Evolutionary conservation across 1,140 invertebrate genomes (phyloP), one percentile per base, ranked within the genome.

Genomic region (Drosophila hydei): DNA sequence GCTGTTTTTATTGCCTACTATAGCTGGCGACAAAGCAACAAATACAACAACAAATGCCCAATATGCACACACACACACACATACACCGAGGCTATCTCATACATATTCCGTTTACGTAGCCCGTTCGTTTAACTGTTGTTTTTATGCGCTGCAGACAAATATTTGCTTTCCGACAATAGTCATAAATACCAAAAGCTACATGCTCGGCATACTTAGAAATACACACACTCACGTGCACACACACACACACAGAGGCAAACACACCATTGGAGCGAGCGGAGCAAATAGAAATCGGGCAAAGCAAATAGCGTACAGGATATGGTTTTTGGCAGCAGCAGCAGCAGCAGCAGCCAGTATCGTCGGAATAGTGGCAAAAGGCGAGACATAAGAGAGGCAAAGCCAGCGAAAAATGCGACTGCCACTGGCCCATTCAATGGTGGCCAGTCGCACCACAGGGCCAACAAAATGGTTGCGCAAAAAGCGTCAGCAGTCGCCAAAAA

Each of bases 171-270:
- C 89, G 89, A 91, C 89, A 91, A 91, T 91, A 91, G 89, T 91
- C 89, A 91, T 91, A 91, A 91, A 91, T 91, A 91, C 89, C 89
- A 91, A 91, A 91, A 91, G 89, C 89, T 91, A 91, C 89, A 91
- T 91, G 89, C 87, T 78, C 89, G 75, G 89, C 81, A 91, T 91
- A 91, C 87, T 91, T 89, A 89, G 89, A 88, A 88, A 78, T 72
- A 79, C 77, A 88, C 77, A 78, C 56, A 77, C 40, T 55, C 54
- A 68, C 42, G 33, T 18, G 43, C 30, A 51, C 50, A 59, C 64
- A 75, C 55, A 33, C 62, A 67, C 64, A 36, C 16, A 47, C 33
- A 63, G 3, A 38, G 4, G 14, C n/a, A 33, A 6, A 33, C 2
- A 33, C 3, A 40, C 18, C 30, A 61, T 56, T 36, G 65, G 30